Base-by-base conservation (phyloP, 53 echinoderm and acorn worm genomes). In the Stichopus horrens region DNA sequence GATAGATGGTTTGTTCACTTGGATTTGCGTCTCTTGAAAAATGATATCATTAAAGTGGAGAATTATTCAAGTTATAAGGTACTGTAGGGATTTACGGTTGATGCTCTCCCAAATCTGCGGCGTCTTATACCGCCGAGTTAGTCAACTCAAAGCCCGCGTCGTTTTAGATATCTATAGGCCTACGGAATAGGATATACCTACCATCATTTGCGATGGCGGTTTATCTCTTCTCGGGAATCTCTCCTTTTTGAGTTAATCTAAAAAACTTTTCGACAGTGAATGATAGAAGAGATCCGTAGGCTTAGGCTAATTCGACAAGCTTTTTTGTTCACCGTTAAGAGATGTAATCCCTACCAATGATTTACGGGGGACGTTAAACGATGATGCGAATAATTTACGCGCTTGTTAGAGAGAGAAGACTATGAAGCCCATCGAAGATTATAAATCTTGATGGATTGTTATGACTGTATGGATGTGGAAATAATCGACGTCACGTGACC, bases 321-420 rank as follows among this genome's bases (percentile, higher is more conserved):
- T 81, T 22, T 81, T 56, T 55, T 54, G 9, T 81, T 81, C 10
- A 21, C 57, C 56, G 52, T n/a, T 71, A 81, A 19, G 81, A 56
- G 57, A 81, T 21, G 58, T 81, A 55, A 81, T 81, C 57, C 81
- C 21, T 19, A 10, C 56, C 81, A 58, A 81, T 81, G 81, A 81
- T 81, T 81, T 81, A 81, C 81, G 55, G 58, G 57, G 57, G 81
- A 57, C 81, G 58, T 81, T 54, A 23, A 56, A 81, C 37, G 57
- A 81, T 81, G 58, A 81, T 81, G 19, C 56, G 58, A 81, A 81
- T 81, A 81, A 81, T 81, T 81, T 57, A 81, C 57, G 81, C 9
- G 81, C 56, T 58, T 56, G 57, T 21, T 19, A 18, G 58, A 51
- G 57, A 81, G 56, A 75, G 37, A 37, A 37, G 37, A 1, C 37